These are phyloP conservation scores for Megalonaias nervosa DNA, from an alignment of 1,140 invertebrate genomes.

Conservation along the genomic window DNA sequence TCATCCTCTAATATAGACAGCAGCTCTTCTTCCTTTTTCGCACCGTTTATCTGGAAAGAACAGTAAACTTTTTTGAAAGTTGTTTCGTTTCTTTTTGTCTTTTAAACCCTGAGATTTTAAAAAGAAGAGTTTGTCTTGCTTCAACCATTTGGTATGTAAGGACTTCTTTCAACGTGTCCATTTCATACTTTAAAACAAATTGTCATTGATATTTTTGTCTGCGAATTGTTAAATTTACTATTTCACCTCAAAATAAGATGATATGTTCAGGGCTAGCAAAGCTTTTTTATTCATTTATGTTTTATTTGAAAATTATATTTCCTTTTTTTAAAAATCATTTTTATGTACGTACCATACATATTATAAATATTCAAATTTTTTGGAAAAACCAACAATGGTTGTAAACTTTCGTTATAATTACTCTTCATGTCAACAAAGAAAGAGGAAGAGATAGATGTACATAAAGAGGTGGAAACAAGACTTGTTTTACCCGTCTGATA, in stretches of 20 bases:
- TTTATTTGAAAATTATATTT: neutral
- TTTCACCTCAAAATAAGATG: neutral
- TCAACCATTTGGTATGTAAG: neutral
- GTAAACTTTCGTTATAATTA: too few species aligned
- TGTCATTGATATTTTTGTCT: neutral
- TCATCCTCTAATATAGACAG: slow-evolving; percentile 34
- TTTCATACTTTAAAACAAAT: neutral
- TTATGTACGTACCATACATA: too few species aligned
- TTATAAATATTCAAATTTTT: too few species aligned
- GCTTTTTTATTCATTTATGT: neutral
- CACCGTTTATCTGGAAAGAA: slow-evolving; percentile 31
- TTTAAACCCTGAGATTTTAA: neutral
- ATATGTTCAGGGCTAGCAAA: neutral
- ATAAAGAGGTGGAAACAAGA: neutral
- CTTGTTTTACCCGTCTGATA: slow-evolving; percentile 23
- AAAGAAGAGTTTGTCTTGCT: neutral
- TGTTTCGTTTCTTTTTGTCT: too few species aligned
- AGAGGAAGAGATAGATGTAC: neutral
- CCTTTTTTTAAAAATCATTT: too few species aligned
- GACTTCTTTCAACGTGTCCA: neutral
- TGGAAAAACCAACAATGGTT: too few species aligned
- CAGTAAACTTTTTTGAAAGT: neutral
- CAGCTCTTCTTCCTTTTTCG: slow-evolving; percentile 27
- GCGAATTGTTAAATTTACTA: neutral
- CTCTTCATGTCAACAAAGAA: neutral